These are phyloP conservation scores for Danio rerio DNA, from an alignment of 2,113 vertebrate species.

Conservation along the genomic window DNA sequence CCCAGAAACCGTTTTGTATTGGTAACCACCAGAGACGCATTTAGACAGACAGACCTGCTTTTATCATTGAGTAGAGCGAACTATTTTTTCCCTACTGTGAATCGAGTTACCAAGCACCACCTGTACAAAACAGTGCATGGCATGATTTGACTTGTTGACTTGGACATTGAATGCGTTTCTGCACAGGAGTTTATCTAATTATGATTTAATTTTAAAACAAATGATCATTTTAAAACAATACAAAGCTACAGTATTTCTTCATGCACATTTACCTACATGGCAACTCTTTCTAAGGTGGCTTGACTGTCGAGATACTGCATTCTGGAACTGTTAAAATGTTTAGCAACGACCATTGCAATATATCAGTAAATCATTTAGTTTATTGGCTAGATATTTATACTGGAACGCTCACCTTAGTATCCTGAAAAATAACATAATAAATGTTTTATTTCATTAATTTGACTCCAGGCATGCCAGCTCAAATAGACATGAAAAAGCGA, in stretches of 20 bases:
- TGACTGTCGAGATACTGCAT: too few species aligned
- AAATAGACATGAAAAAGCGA: background rate
- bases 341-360: too few species aligned
- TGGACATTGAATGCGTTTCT: background rate
- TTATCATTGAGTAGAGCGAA: background rate
- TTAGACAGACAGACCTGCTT: background rate
- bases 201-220: background rate
- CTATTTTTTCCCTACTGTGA: background rate
- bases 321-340: too few species aligned
- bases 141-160: constrained; percentile 33
- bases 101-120: constrained; percentile 19
- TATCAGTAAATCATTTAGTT: too few species aligned
- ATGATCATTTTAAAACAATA: background rate
- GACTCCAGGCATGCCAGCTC: background rate
- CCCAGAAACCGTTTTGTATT: constrained; percentile 49
- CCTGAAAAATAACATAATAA: background rate
- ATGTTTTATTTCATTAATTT: background rate
- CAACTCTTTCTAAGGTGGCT: too few species aligned
- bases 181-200: background rate
- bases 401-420: background rate
- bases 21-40: constrained; percentile 34
- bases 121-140: background rate
- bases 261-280: background rate
- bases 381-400: background rate
- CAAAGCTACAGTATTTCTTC: background rate